Evolutionary conservation across 2,888 invertebrate genomes (phyloP), one percentile per base, ranked within the genome.

Genomic region (Ganaspis brasiliensis): DNA sequence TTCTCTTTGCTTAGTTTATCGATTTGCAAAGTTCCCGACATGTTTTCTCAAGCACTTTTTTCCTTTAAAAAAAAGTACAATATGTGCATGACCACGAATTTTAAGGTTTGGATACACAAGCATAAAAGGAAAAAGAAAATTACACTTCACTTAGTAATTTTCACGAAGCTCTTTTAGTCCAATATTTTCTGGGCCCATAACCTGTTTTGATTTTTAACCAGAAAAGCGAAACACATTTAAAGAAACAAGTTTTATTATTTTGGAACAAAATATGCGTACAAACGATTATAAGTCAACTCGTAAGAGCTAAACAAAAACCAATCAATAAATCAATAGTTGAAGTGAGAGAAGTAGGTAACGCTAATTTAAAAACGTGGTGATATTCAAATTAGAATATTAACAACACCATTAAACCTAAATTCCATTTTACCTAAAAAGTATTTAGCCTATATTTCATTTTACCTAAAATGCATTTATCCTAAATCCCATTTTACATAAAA

Each of bases 1-100:
- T 75, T 75, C 4, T 75, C 70, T 57, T 72, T 75, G 5, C 16
- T 55, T 19, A 55, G 14, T 19, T 55, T 55, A 55, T 55, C 55
- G 12, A 16, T 71, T 56, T 76, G 70, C 19, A 31, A 71, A 14
- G 59, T 40, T 24, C 31, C 52, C 21, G 21, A 40, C 6, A 31
- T 70, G 52, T 55, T 24, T 21, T n/a, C 24, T 6, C 31, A 16
- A n/a, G n/a, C n/a, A 56, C 14, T 55, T 31, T 26, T 55, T 19
- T 31, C 6, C n/a, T n/a, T n/a, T n/a, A n/a, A n/a, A n/a, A n/a
- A n/a, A n/a, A n/a, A 24, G 14, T 12, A 8, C 24, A 40, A n/a
- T 21, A 19, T 10, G 40, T 19, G 49, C 24, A 14, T 8, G 35
- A 12, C n/a, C 16, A 14, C 55, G 14, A 45, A 4, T 55, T 55